Evolutionary conservation across 53 echinoderm and acorn worm species (phyloP), one percentile per base, ranked within the genome.

Genomic region (Antedon mediterranea): DNA sequence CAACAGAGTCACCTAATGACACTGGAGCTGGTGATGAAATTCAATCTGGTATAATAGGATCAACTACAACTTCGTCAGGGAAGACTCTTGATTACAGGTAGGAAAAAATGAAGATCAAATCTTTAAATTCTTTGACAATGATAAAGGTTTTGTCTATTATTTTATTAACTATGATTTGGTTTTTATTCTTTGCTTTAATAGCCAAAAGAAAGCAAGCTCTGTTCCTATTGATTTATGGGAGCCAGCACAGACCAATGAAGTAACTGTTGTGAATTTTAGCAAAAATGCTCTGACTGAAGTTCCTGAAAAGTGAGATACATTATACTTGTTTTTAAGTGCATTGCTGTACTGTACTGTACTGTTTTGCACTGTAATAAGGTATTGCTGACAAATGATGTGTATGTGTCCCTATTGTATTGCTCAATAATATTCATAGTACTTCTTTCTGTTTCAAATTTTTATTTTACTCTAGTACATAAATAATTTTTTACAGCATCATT

Each of bases 231-330:
- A 84, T 27, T 33, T 98, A 27, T 98, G 92, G 92, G 91, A 98
- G 77, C 88, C 92, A 32, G 98, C 98, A n/a, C 85, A 72, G 44
- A 88, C 92, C 33, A 83, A 84, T 5, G 90, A 88, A 71, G 98
- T 98, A 29, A 86, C 86, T 1, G 81, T 34, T 73, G 88, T 98
- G 20, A 98, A 98, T 77, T 86, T 98, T 31, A 98, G 92, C 89
- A 98, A 98, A 70, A 98, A 98, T 75, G 72, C 79, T 26, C 81
- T 98, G 4, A 90, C 98, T 34, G 80, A 92, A 75, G 88, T 93
- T 23, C 98, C 98, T 27, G 71, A 75, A 32, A 93, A 98, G 98
- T 98, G 79, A 92, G 92, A 87, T n/a, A n/a, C n/a, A n/a, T n/a
- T 4, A 30, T 18, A 43, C 28, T 71, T 30, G 28, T 34, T 57